Conservation (phyloP, 2,113 vertebrate species). For the Siniperca chuatsi region DNA sequence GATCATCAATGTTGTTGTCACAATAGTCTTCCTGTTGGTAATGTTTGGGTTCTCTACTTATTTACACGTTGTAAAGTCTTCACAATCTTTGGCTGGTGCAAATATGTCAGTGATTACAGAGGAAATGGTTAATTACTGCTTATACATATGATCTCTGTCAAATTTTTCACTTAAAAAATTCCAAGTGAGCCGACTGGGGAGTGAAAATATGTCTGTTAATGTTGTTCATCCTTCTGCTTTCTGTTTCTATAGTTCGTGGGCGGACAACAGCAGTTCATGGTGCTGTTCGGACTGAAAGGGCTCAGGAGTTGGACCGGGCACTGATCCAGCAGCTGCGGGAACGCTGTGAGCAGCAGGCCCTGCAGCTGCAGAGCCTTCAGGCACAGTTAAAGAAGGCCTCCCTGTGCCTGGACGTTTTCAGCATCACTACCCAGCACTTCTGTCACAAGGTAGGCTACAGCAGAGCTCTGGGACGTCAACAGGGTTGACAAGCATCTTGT, state of each 20-base stretch:
- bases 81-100: neutral
- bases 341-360: conserved; percentile 88
- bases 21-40: neutral
- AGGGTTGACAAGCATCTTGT: neutral
- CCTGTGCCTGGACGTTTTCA: conserved; percentile 89
- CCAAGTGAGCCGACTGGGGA: too few species aligned
- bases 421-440: conserved; percentile 92
- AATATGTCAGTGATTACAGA: neutral
- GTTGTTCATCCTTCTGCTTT: neutral
- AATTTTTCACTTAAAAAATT: neutral
- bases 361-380: conserved; percentile 84
- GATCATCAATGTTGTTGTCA: neutral
- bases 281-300: conserved; percentile 34
- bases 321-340: conserved; percentile 88
- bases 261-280: conserved; percentile 82
- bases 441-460: conserved; percentile 87
- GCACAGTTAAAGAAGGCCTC: conserved; percentile 86
- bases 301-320: conserved; percentile 88
- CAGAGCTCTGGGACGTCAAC: neutral
- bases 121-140: neutral
- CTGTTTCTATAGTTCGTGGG: conserved; percentile 79
- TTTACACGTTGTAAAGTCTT: neutral
- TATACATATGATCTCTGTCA: neutral
- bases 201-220: neutral
- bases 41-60: neutral